Evolutionary conservation across 1,140 invertebrate species (phyloP).

Genomic region (Scaptodrosophila lebanonensis): DNA sequence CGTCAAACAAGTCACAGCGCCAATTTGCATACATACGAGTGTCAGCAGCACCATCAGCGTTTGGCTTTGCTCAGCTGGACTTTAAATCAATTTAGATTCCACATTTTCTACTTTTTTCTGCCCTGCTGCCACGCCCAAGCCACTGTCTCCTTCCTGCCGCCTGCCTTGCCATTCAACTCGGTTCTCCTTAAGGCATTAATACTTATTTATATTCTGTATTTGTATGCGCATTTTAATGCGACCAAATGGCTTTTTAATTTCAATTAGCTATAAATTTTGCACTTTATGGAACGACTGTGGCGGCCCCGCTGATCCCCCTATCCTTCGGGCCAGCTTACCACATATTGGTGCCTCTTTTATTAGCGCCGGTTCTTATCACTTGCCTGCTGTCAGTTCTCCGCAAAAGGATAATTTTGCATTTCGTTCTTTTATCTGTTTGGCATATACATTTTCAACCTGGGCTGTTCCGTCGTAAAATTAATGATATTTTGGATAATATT

Average conservation of each 20-base stretch:
- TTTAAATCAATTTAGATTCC: constrained; percentile 61
- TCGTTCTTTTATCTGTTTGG: constrained; percentile 17
- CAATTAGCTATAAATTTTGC: constrained; percentile 49
- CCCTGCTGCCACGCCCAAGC: constrained; percentile 30
- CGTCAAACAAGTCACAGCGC: constrained; percentile 22
- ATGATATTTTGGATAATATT: constrained; percentile 1
- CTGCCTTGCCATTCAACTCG: too few relatives aligned
- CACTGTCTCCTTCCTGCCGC: too few relatives aligned
- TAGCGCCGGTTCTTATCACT: constrained; percentile 41
- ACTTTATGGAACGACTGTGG: too few relatives aligned
- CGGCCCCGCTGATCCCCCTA: too few relatives aligned
- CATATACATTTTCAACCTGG: constrained; percentile 31
- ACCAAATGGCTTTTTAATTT: constrained; percentile 46
- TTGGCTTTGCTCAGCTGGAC: constrained; percentile 16
- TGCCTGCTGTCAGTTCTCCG: constrained; percentile 30
- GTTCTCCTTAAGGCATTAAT: background rate
- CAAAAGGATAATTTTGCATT: constrained; percentile 41
- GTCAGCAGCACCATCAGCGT: constrained; percentile 21
- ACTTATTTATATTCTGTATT: constrained; percentile 18
- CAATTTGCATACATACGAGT: constrained; percentile 63
- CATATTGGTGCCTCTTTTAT: constrained; percentile 48
- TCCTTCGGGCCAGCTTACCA: constrained; percentile 3
- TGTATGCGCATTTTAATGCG: constrained; percentile 33
- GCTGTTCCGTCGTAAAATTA: too few relatives aligned
- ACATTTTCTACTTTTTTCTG: constrained; percentile 21